These are phyloP conservation scores for Antitype chi DNA, from an alignment of 2,888 invertebrate species.

Conservation along the genomic window DNA sequence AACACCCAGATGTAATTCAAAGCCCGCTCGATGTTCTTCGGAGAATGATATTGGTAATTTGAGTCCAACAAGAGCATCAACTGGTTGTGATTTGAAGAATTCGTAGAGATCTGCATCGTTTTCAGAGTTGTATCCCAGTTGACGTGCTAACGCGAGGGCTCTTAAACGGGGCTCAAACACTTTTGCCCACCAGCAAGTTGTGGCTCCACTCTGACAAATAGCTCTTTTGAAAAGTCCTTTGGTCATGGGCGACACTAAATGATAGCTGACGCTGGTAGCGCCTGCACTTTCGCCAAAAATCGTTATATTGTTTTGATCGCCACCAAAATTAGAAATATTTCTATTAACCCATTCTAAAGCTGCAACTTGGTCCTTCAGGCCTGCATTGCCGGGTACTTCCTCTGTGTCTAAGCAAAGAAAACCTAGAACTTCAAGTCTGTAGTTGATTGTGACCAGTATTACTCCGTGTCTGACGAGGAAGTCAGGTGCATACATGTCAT, in stretches of 20 bases:
- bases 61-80: conserved; percentile 53
- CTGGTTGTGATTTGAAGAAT: conserved; percentile 70
- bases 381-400: conserved; percentile 80
- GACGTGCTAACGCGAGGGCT: conserved; percentile 70
- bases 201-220: conserved; percentile 93
- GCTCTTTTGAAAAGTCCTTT: conserved; percentile 80
- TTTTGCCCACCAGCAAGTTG: conserved; percentile 91
- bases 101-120: conserved; percentile 67
- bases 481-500: conserved; percentile 74
- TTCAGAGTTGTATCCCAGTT: conserved; percentile 70
- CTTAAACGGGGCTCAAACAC: conserved; percentile 89
- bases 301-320: conserved; percentile 74
- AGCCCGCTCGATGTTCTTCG: conserved; percentile 54
- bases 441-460: conserved; percentile 79
- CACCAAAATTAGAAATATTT: conserved; percentile 75
- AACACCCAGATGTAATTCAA: conserved; percentile 61
- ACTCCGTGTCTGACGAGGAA: conserved; percentile 75
- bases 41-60: conserved; percentile 62
- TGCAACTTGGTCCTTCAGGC: conserved; percentile 80
- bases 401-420: conserved; percentile 76
- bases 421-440: conserved; percentile 77
- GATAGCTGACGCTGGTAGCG: conserved; percentile 71
- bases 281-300: conserved; percentile 80
- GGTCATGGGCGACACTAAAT: conserved; percentile 78
- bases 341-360: conserved; percentile 75